phyloP scores from a whole-genome alignment of 1,140 invertebrate genomes.

The Andricus grossulariae region DNA sequence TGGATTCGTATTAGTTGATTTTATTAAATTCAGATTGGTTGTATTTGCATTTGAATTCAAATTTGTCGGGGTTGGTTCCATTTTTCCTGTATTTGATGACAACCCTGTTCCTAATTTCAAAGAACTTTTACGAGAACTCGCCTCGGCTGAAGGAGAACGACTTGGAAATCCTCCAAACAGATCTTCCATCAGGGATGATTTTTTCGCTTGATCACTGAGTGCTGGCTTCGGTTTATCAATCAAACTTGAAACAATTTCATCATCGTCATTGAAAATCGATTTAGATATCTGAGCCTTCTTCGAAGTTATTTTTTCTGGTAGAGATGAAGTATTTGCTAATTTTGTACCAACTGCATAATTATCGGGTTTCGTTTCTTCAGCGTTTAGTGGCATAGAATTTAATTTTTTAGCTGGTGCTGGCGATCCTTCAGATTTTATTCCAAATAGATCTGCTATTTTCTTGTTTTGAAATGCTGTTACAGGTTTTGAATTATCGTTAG shows the following conservation, averaged over 20 bases:
- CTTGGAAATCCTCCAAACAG: constrained; percentile 55
- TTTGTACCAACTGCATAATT: constrained; percentile 6
- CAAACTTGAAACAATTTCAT: constrained; percentile 39
- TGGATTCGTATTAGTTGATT: constrained; percentile 34
- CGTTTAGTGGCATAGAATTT: neutral
- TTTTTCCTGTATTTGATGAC: neutral
- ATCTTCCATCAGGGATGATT: constrained; percentile 59
- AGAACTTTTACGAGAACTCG: constrained; percentile 26
- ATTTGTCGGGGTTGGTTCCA: neutral
- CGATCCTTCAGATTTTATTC: constrained; percentile 44
- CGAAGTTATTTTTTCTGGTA: constrained; percentile 33
- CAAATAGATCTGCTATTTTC: constrained; percentile 58
- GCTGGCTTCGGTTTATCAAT: constrained; percentile 40
- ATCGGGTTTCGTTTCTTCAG: neutral
- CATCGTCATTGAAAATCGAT: constrained; percentile 38
- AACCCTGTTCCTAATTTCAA: neutral
- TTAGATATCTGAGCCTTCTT: constrained; percentile 28
- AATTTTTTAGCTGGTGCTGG: constrained; percentile 3
- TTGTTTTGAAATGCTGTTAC: constrained; percentile 43
- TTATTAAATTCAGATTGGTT: constrained; percentile 28
- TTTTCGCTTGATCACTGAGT: constrained; percentile 48
- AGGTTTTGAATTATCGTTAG: constrained; percentile 42
- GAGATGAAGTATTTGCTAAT: constrained; percentile 16
- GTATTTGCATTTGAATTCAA: constrained; percentile 9
- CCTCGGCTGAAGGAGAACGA: neutral